A percentile compares a stretch with the other conserved stretches of the same genome.
Conservation (phyloP, 2,113 vertebrate genomes). For the Oreochromis niloticus region DNA sequence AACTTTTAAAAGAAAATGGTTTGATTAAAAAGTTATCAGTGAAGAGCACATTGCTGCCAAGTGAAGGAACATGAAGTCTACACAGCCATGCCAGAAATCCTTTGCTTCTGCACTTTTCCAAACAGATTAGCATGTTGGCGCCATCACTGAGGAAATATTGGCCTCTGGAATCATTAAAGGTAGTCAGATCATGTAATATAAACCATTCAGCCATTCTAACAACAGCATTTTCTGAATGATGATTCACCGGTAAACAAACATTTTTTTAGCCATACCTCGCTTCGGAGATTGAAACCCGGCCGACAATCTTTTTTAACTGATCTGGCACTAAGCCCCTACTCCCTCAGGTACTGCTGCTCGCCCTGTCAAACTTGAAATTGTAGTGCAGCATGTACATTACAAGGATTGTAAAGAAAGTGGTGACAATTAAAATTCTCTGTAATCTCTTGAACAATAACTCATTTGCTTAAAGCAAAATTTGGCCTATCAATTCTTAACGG, state of each 20-base stretch:
- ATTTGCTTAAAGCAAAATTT: not conserved
- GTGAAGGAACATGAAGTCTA: not conserved
- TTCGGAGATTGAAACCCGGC: not conserved
- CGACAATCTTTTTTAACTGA: not conserved
- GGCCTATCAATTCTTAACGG: not conserved
- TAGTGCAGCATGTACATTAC: not conserved
- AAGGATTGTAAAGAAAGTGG: not conserved
- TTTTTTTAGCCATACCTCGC: not conserved
- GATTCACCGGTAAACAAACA: not conserved
- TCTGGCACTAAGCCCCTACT: not conserved
- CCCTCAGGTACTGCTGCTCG: not conserved
- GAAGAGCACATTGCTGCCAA: conserved; percentile 1
- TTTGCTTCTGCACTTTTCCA: not conserved
- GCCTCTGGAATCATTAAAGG: not conserved
- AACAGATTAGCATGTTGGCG: not conserved
- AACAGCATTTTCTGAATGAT: not conserved
- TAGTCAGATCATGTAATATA: not conserved
- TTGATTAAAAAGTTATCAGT: conserved; percentile 27
- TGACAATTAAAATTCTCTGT: not conserved
- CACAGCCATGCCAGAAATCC: not conserved
- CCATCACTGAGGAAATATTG: not conserved
- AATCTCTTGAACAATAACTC: not conserved
- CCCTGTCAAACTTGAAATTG: not conserved
- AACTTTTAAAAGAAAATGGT: not conserved
- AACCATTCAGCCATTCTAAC: not conserved